Conservation (phyloP, 2,888 invertebrate genomes). For the Ochropleura plecta region DNA sequence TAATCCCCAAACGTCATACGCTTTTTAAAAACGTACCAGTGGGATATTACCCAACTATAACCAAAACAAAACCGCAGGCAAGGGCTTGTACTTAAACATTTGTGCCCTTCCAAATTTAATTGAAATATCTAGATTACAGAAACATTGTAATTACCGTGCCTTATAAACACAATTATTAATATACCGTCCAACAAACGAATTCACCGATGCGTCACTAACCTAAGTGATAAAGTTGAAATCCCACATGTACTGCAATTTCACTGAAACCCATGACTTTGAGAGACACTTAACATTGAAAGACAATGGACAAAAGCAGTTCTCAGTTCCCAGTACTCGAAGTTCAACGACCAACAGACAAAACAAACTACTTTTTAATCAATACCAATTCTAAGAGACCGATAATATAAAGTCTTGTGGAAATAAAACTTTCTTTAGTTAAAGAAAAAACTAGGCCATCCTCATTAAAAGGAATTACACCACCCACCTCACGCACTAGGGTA, state of each 20-base stretch:
- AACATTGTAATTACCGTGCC: not conserved
- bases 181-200: not conserved
- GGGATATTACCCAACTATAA: no score
- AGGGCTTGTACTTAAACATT: not conserved
- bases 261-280: not conserved
- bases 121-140: not conserved
- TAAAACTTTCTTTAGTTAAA: not conserved
- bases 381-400: not conserved
- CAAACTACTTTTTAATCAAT: conserved; percentile 15
- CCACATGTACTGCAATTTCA: not conserved
- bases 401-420: not conserved
- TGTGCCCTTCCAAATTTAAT: not conserved
- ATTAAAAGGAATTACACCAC: conserved; percentile 39
- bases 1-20: no score
- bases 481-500: conserved; percentile 43
- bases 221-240: conserved; percentile 1
- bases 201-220: not conserved
- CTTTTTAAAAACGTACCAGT: no score
- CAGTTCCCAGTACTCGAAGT: not conserved
- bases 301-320: not conserved
- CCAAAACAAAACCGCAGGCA: no score
- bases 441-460: conserved; percentile 16
- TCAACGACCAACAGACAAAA: not conserved
- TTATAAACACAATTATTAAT: not conserved
- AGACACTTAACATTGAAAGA: conserved; percentile 28